Conservation (phyloP, 2,888 invertebrate genomes). For the Andrena fulva region DNA sequence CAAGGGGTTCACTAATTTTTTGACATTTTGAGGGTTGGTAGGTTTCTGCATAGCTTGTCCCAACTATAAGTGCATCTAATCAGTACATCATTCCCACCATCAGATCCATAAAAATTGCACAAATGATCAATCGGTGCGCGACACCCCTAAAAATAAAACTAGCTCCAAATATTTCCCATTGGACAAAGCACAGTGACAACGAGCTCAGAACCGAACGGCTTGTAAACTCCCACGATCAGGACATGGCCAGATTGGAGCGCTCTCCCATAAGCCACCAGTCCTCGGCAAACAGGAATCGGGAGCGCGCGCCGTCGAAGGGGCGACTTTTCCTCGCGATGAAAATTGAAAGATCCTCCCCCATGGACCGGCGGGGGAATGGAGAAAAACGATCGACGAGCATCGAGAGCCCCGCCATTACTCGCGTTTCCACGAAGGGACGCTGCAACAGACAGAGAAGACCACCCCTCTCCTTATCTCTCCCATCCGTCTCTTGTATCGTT, state of each 20-base stretch:
- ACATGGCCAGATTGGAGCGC: not conserved
- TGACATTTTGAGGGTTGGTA: too few species aligned
- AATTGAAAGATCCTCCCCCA: constrained; percentile 12
- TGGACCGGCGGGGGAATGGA: constrained; percentile 38
- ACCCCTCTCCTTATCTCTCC: constrained; percentile 50
- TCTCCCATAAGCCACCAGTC: not conserved
- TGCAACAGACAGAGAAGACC: constrained; percentile 51
- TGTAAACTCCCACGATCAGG: not conserved
- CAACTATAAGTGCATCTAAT: too few species aligned
- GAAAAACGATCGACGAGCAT: constrained; percentile 60
- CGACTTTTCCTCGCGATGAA: not conserved
- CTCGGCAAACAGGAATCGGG: not conserved
- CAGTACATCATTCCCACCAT: too few species aligned
- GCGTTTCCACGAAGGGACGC: constrained; percentile 70
- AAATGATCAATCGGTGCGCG: not conserved
- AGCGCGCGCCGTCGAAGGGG: not conserved
- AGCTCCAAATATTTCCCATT: not conserved
- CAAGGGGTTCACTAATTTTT: too few species aligned
- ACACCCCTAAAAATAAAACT: not conserved
- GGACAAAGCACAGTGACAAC: not conserved
- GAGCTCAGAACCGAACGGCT: not conserved
- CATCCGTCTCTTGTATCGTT: constrained; percentile 38
- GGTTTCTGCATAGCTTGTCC: too few species aligned
- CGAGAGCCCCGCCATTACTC: constrained; percentile 61
- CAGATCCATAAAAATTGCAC: not conserved